Percentiles rank a stretch among this genome's conserved stretches.
Conservation (phyloP, 37 sponge, comb jelly and placozoan genomes). For the Halisarca cf. caerulea region DNA sequence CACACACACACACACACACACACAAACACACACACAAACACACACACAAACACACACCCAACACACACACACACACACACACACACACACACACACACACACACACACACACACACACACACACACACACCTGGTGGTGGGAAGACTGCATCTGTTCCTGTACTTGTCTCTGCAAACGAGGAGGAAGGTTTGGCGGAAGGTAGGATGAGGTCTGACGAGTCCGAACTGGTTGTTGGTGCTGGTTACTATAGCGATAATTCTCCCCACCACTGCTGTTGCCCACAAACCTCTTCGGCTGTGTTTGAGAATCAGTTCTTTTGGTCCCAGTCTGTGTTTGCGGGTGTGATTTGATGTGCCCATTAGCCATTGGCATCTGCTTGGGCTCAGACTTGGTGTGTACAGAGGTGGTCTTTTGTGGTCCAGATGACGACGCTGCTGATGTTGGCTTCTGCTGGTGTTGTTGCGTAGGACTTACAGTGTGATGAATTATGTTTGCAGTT, state of each 20-base stretch:
- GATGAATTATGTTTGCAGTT: neutral
- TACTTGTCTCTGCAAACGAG: conserved; percentile 17
- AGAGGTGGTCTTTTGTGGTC: neutral
- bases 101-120: neutral
- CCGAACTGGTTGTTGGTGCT: neutral
- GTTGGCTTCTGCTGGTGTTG: neutral
- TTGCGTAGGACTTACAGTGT: neutral
- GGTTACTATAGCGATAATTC: neutral
- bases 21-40: neutral
- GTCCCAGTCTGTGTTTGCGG: neutral
- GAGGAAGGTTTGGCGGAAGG: conserved; percentile 13
- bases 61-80: neutral
- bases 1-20: neutral
- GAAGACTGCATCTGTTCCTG: conserved; percentile 23
- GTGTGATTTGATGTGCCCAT: neutral
- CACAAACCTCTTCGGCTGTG: neutral
- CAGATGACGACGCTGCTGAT: too few species aligned
- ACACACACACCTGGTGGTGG: too few species aligned
- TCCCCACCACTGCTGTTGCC: neutral
- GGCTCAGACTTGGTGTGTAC: neutral
- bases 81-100: conserved; percentile 2
- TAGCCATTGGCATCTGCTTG: neutral
- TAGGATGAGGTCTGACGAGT: neutral
- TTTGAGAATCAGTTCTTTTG: neutral
- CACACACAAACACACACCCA: neutral